Percentiles rank a stretch among this genome's conserved stretches.
Evolutionary conservation across 2,113 vertebrate genomes (phyloP).

Genomic region (Vulpes lagopus): DNA sequence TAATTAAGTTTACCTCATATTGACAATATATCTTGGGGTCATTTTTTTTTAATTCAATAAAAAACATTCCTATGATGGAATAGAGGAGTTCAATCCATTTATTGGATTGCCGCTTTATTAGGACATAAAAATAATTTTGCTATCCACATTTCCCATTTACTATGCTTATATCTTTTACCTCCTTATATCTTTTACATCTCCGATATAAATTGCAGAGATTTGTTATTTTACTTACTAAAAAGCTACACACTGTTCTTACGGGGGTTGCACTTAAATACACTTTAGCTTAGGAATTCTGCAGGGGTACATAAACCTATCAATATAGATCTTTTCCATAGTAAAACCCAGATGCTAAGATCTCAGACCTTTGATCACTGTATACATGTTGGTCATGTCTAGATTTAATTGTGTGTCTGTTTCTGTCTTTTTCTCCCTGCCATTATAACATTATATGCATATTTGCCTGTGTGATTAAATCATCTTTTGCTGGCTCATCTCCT

Average conservation of each 20-base stretch:
- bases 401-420: neutral
- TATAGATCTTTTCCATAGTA: neutral
- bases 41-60: neutral
- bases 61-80: neutral
- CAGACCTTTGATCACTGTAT: neutral
- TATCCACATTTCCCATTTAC: neutral
- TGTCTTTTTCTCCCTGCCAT: neutral
- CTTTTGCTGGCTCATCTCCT: neutral
- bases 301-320: neutral
- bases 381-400: neutral
- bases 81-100: neutral
- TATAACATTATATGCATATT: neutral
- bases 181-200: neutral
- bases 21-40: neutral
- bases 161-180: neutral
- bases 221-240: slow-evolving; percentile 1
- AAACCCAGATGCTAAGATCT: neutral
- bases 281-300: neutral
- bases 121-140: neutral
- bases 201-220: neutral
- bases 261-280: neutral
- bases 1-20: neutral
- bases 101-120: neutral
- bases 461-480: neutral
- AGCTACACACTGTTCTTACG: neutral